Percentiles rank a stretch among this genome's conserved stretches.
phyloP scores from a whole-genome alignment of 2,797 vertebrate species.

The Megaceryle alcyon region DNA sequence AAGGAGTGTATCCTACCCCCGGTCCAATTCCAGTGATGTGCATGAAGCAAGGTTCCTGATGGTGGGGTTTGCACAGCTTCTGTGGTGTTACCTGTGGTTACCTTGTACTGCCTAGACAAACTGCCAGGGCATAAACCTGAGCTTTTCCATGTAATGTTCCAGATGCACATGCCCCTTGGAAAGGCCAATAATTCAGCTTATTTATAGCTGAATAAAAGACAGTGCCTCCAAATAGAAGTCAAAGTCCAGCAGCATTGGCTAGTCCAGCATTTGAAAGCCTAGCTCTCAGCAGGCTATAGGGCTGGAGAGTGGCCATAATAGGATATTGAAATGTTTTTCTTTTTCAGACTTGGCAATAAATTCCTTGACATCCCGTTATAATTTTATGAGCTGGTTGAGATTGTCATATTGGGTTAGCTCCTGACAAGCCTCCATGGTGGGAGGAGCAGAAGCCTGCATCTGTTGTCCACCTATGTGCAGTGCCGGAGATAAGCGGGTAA shows the following conservation, averaged over 20 bases:
- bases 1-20: neutral
- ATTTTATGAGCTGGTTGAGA: conserved; percentile 13
- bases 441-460: neutral
- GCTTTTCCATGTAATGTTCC: conserved; percentile 1
- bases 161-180: neutral
- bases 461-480: neutral
- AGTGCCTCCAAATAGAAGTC: neutral
- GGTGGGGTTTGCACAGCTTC: neutral
- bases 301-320: neutral
- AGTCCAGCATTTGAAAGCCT: neutral
- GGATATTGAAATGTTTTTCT: neutral
- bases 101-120: conserved; percentile 16
- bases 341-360: conserved; percentile 8
- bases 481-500: neutral
- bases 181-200: neutral
- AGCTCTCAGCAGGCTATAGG: neutral
- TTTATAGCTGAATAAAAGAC: conserved; percentile 18
- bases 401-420: neutral
- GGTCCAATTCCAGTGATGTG: neutral
- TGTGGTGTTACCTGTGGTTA: neutral
- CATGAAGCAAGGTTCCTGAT: neutral
- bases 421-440: neutral
- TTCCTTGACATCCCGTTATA: neutral
- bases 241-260: neutral
- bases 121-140: conserved; percentile 3